phyloP scores from a whole-genome alignment of 2,888 invertebrate species.

The Dioctria linearis region DNA sequence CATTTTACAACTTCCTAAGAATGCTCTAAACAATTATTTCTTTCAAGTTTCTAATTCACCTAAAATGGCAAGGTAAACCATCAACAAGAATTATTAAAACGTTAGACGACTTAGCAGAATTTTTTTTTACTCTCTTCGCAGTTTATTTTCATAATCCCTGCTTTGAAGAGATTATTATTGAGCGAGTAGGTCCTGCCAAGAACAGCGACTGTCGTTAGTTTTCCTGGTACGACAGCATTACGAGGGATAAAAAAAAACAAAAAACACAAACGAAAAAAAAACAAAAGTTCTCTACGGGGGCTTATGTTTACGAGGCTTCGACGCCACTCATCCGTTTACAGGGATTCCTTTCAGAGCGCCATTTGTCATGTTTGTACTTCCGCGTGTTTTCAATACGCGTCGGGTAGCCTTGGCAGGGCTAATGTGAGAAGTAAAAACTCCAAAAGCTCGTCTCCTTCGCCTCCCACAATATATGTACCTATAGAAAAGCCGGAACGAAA shows the following conservation, averaged over 20 bases:
- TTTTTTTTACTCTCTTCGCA: slow-evolving; percentile 4
- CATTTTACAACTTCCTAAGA: too few species aligned
- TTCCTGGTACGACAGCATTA: slow-evolving; percentile 11
- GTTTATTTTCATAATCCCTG: slow-evolving; percentile 46
- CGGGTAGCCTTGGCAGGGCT: background rate
- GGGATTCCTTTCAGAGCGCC: slow-evolving; percentile 51
- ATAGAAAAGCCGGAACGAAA: slow-evolving; percentile 19
- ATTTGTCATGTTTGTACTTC: slow-evolving; percentile 50
- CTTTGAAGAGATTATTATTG: slow-evolving; percentile 35
- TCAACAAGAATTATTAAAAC: slow-evolving; percentile 32
- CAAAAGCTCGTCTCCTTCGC: background rate
- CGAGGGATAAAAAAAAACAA: background rate
- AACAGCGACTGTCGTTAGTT: slow-evolving; percentile 32
- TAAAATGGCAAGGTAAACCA: background rate
- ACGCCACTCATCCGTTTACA: slow-evolving; percentile 56
- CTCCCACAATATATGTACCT: slow-evolving; percentile 9
- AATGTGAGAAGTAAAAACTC: slow-evolving; percentile 36
- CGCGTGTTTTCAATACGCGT: slow-evolving; percentile 44
- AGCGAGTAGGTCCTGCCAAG: slow-evolving; percentile 2
- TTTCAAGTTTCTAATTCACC: too few species aligned
- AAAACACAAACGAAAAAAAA: slow-evolving; percentile 17
- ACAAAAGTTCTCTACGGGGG: slow-evolving; percentile 40
- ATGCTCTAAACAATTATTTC: too few species aligned
- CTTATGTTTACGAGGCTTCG: slow-evolving; percentile 53
- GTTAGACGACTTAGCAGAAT: slow-evolving; percentile 32